These are phyloP conservation scores for Columba guinea DNA, from an alignment of 2,797 vertebrate species.

Conservation along the genomic window DNA sequence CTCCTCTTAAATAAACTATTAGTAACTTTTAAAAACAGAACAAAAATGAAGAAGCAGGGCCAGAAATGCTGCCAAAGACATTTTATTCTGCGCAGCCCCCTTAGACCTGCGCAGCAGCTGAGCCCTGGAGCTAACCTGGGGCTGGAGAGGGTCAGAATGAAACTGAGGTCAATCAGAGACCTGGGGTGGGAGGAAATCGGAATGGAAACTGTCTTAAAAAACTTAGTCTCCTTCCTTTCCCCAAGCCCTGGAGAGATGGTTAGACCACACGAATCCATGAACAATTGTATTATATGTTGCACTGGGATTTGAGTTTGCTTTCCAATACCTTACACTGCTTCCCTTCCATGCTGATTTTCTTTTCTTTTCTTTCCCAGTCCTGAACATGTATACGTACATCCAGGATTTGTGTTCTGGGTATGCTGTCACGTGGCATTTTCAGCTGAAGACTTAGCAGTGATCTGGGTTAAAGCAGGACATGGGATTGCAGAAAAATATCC, in stretches of 20 bases:
- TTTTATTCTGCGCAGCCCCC: conserved; percentile 1
- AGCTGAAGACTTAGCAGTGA: neutral
- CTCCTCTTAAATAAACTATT: conserved; percentile 72
- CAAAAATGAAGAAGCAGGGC: conserved; percentile 47
- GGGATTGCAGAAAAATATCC: neutral
- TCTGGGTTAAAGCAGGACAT: neutral
- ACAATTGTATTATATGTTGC: neutral
- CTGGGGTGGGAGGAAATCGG: neutral
- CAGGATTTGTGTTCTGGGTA: neutral
- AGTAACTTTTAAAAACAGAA: conserved; percentile 70
- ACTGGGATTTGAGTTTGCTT: neutral
- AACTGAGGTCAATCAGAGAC: neutral
- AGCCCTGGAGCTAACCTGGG: neutral
- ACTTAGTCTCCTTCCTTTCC: neutral
- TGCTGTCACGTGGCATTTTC: neutral
- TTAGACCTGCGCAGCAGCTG: neutral
- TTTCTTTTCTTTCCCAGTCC: neutral
- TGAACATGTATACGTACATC: neutral
- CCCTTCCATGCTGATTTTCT: neutral
- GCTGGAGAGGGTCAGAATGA: neutral
- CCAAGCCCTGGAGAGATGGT: neutral
- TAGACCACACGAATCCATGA: neutral
- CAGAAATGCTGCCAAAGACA: conserved; percentile 31
- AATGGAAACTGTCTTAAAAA: neutral
- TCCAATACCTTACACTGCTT: neutral